Evolutionary conservation across 37 sponge, comb jelly and placozoan genomes (phyloP).

Genomic region (Ianthella basta): DNA sequence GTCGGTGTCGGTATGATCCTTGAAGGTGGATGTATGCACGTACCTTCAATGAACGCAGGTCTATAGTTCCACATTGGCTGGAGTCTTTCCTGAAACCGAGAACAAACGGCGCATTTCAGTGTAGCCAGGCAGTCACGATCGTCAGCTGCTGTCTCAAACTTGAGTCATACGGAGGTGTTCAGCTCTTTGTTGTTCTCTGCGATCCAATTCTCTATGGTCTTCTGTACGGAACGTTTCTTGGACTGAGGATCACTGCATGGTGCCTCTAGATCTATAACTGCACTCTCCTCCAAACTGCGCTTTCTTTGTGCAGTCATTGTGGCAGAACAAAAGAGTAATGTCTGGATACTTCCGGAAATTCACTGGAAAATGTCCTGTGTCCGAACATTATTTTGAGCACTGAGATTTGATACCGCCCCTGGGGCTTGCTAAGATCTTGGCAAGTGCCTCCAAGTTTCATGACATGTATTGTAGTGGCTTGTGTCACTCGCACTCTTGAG

Average conservation of each 20-base stretch:
- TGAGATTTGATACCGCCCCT: no score
- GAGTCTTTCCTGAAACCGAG: conserved; percentile 37
- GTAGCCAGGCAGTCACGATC: conserved; percentile 39
- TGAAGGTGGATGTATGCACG: conserved; percentile 32
- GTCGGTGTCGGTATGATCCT: conserved; percentile 42
- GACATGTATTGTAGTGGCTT: no score
- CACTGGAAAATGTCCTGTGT: conserved; percentile 15
- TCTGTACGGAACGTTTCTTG: conserved; percentile 33
- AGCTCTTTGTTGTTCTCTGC: conserved; percentile 36
- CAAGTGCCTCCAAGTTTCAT: no score
- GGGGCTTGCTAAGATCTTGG: no score
- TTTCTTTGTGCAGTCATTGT: conserved; percentile 22
- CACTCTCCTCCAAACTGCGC: background rate
- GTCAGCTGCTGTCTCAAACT: conserved; percentile 29
- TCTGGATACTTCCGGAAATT: conserved; percentile 1
- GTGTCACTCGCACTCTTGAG: no score
- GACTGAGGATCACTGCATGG: conserved; percentile 8
- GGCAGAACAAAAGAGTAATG: conserved; percentile 14
- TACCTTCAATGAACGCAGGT: conserved; percentile 55
- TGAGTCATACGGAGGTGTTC: conserved; percentile 32
- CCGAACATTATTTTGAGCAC: conserved; percentile 28
- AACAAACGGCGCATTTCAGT: conserved; percentile 51
- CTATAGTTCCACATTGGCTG: conserved; percentile 38
- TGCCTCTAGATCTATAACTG: conserved; percentile 1
- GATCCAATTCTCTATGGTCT: conserved; percentile 46